Conservation (phyloP, 2,888 invertebrate species). For the Machimus atricapillus region DNA sequence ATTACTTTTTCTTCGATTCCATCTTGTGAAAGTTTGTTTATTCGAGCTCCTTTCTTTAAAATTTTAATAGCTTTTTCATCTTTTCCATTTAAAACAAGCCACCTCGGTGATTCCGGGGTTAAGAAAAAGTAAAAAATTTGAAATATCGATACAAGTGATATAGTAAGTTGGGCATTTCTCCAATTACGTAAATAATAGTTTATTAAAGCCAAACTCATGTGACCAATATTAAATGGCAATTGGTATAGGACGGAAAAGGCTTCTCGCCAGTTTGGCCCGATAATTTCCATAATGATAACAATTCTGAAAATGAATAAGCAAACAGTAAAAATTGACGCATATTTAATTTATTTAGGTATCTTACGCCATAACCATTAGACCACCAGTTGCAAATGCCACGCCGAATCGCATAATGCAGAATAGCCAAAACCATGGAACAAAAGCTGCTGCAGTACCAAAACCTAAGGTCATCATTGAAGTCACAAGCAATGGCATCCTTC, state of each 20-base stretch:
- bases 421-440: slow-evolving; percentile 69
- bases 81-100: slow-evolving; percentile 74
- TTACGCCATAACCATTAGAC: slow-evolving; percentile 69
- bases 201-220: slow-evolving; percentile 67
- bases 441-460: slow-evolving; percentile 73
- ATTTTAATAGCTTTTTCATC: slow-evolving; percentile 69
- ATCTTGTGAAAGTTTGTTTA: slow-evolving; percentile 58
- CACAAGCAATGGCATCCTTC: slow-evolving; percentile 73
- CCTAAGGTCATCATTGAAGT: slow-evolving; percentile 74
- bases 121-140: slow-evolving; percentile 70
- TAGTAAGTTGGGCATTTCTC: slow-evolving; percentile 72
- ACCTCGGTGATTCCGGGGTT: slow-evolving; percentile 81
- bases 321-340: not conserved
- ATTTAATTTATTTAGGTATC: not conserved
- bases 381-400: slow-evolving; percentile 77
- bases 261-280: slow-evolving; percentile 64
- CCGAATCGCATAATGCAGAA: slow-evolving; percentile 73
- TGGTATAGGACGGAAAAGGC: slow-evolving; percentile 67
- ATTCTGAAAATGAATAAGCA: slow-evolving; percentile 61
- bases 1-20: not conserved
- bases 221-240: slow-evolving; percentile 72
- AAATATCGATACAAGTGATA: slow-evolving; percentile 71
- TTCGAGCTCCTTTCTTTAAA: slow-evolving; percentile 70
- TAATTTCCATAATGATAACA: slow-evolving; percentile 70
- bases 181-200: slow-evolving; percentile 72